Base-by-base conservation (phyloP, 2,113 vertebrate genomes). In the Albula glossodonta region DNA sequence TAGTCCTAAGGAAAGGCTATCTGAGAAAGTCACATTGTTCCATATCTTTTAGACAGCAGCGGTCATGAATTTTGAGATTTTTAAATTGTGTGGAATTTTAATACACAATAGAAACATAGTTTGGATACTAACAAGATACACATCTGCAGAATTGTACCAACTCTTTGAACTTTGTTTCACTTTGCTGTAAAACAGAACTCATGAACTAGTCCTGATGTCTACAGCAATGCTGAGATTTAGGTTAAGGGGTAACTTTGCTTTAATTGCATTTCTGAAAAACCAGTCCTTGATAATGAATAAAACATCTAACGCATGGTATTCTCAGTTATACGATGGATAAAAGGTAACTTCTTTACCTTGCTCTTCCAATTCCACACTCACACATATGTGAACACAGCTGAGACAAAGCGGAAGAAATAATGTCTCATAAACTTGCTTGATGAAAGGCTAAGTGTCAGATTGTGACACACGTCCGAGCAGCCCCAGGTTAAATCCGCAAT, bases 401-500 rank as follows among this genome's bases (percentile, higher is more conserved):
- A 82, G 51, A 56, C 22, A 53, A 48, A n/a, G 17, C 51, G 31
- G n/a, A 7, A 53, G 13, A 82, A 56, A 51, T 53, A 3, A n/a
- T 81, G n/a, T 12, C 51, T 53, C 25, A 0, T 50, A 53, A 12
- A 82, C 17, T 51, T 31, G 13, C 22, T 51, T 25, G 80, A 81
- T 22, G 17, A 19, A n/a, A 9, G 63, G 63, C 3, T 60, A 15
- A 15, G 3, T 80, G 48, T 48, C 7, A 51, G 41, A 41, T 66
- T 49, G 50, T 25, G 19, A 84, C 31, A 63, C 53, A 50, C 84
- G 80, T 51, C 31, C 19, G 52, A 31, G 25, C 31, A 85, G 57
- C 51, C 81, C 25, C 77, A 49, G 83, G 86, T 88, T 87, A 85
- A 83, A 94, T 94, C 91, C 91, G 93, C 91, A 94, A 95, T 93